phyloP scores from a whole-genome alignment of 2,888 invertebrate genomes.

The Rhopalosiphum nymphaeae region DNA sequence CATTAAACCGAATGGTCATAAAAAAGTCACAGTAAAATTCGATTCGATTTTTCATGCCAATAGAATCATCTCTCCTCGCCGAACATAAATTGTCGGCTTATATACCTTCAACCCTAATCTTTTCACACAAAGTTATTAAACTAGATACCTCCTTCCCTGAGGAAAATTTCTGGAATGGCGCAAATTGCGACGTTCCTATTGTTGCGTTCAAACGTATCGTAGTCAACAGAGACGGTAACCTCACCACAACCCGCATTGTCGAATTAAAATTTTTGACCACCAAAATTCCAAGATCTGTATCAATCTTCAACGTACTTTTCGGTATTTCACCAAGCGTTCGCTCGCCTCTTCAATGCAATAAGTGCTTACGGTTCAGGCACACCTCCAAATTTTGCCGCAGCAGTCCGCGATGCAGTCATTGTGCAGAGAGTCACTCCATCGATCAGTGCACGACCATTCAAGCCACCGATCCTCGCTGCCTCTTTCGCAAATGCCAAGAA shows the following conservation, averaged over 20 bases:
- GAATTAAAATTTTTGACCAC: background rate
- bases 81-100: background rate
- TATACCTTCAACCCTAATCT: background rate
- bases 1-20: background rate
- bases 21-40: background rate
- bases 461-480: background rate
- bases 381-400: background rate
- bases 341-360: background rate
- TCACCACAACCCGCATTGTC: background rate
- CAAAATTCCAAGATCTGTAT: background rate
- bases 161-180: no score
- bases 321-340: background rate
- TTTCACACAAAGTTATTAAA: background rate
- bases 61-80: background rate
- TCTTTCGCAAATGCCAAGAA: background rate
- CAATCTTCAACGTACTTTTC: background rate
- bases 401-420: background rate
- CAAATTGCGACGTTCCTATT: no score
- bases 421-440: background rate
- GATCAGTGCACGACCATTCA: no score
- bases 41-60: background rate
- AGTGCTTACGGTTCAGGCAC: conserved; percentile 19
- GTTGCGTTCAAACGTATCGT: no score
- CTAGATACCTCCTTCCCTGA: no score
- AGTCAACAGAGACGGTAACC: no score